These are phyloP conservation scores for Adelges cooleyi DNA, from an alignment of 1,140 invertebrate genomes.

Conservation along the genomic window DNA sequence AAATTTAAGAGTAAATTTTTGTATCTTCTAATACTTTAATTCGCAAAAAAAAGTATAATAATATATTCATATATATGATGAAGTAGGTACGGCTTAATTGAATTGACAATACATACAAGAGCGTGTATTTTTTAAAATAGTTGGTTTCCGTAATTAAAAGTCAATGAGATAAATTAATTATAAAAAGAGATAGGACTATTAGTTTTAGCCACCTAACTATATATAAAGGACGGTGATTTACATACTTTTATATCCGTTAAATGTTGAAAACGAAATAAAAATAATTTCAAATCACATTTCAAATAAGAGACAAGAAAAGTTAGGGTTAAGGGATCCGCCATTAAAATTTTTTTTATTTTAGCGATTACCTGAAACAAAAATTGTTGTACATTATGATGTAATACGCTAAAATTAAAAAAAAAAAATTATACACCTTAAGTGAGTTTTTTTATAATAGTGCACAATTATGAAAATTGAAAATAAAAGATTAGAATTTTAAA, in stretches of 20 bases:
- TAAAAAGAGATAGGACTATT: background rate
- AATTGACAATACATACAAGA: slow-evolving; percentile 21
- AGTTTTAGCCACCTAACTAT: slow-evolving; percentile 8
- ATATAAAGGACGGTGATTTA: slow-evolving; percentile 5
- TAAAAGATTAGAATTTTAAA: slow-evolving; percentile 22
- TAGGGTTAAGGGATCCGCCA: background rate
- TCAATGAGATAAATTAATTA: slow-evolving; percentile 26
- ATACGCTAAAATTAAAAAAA: slow-evolving; percentile 23
- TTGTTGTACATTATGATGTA: slow-evolving; percentile 26
- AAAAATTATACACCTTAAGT: slow-evolving; percentile 8
- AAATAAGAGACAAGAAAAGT: background rate
- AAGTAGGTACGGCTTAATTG: slow-evolving; percentile 6
- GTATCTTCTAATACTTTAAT: slow-evolving; percentile 19
- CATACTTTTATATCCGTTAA: background rate
- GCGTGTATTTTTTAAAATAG: slow-evolving; percentile 24
- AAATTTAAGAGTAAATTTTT: slow-evolving; percentile 22
- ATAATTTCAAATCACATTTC: slow-evolving; percentile 2
- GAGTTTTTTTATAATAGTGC: slow-evolving; percentile 16
- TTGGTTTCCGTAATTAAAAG: slow-evolving; percentile 11
- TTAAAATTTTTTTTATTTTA: slow-evolving; percentile 22
- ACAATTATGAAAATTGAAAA: slow-evolving; percentile 27
- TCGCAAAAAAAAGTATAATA: slow-evolving; percentile 5
- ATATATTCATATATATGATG: slow-evolving; percentile 1
- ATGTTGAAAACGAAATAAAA: slow-evolving; percentile 11
- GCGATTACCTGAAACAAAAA: slow-evolving; percentile 27